These are phyloP conservation scores for Oceanodroma tethys DNA, from an alignment of 2,113 vertebrate species.

Conservation along the genomic window DNA sequence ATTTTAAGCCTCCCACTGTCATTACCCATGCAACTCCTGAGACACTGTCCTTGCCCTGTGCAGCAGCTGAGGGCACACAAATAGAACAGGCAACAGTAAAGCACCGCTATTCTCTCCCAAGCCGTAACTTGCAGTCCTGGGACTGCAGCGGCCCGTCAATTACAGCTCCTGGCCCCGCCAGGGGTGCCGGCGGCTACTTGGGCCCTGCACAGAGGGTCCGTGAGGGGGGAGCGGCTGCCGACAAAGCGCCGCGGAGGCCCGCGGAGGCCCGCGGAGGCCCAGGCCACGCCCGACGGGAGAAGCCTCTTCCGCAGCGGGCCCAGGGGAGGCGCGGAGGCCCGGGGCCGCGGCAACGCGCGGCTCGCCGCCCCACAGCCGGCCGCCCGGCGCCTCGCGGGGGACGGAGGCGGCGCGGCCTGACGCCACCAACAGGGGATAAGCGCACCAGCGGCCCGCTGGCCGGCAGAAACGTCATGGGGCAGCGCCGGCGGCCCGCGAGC, in stretches of 20 bases:
- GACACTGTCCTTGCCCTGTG: not conserved
- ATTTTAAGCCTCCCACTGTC: not conserved
- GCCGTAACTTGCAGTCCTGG: rapidly evolving
- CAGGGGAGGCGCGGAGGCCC: too few species aligned
- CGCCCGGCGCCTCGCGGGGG: not conserved
- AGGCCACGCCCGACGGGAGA: too few species aligned
- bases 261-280: not conserved
- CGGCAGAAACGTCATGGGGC: not conserved
- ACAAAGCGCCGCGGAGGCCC: rapidly evolving
- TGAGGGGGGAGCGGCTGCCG: not conserved
- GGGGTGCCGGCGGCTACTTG: not conserved
- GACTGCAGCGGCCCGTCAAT: not conserved
- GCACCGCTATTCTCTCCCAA: not conserved
- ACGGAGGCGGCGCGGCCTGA: too few species aligned
- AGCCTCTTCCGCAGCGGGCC: too few species aligned
- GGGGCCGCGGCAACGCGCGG: not conserved
- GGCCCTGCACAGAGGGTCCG: not conserved
- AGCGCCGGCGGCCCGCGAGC: not conserved
- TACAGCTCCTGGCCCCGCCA: not conserved
- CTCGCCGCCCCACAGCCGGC: not conserved
- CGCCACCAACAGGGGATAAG: not conserved
- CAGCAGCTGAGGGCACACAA: not conserved
- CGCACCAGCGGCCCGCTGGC: not conserved
- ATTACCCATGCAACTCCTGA: not conserved
- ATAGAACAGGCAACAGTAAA: not conserved